A percentile compares a stretch with the other conserved stretches of the same genome.
phyloP scores from a whole-genome alignment of 2,888 invertebrate genomes.

The Rhyacophila evoluta region DNA sequence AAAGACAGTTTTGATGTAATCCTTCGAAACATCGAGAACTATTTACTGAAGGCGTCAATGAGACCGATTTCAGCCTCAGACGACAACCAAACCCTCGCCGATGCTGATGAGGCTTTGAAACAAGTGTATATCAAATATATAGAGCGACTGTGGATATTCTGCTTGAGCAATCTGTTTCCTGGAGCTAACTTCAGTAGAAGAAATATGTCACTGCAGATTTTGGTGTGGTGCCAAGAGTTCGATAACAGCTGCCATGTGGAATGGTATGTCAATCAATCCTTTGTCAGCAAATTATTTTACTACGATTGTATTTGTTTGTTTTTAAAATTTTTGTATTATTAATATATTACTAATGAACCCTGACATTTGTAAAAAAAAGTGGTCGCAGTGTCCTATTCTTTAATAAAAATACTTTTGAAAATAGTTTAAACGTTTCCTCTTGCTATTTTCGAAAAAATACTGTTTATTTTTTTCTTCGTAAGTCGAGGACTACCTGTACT shows the following conservation, averaged over 20 bases:
- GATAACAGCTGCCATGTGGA: slow-evolving; percentile 52
- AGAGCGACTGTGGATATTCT: slow-evolving; percentile 64
- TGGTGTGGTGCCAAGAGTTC: slow-evolving; percentile 62
- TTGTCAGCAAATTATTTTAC: too few species aligned
- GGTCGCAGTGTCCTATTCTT: too few species aligned
- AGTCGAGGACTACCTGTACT: too few species aligned
- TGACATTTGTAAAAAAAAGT: too few species aligned
- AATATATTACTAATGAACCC: too few species aligned
- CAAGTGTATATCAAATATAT: slow-evolving; percentile 57
- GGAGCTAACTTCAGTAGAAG: slow-evolving; percentile 76
- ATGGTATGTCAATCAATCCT: slow-evolving; percentile 34
- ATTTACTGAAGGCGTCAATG: background rate
- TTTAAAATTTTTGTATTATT: too few species aligned
- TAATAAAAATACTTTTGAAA: too few species aligned
- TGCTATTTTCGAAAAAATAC: too few species aligned
- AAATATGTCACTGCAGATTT: slow-evolving; percentile 70
- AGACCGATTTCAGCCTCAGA: background rate
- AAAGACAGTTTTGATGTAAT: slow-evolving; percentile 47
- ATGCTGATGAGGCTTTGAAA: slow-evolving; percentile 46
- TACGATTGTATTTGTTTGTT: too few species aligned
- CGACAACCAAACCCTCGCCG: background rate
- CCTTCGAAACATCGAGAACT: slow-evolving; percentile 37
- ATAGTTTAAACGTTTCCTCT: too few species aligned
- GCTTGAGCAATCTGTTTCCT: slow-evolving; percentile 70
- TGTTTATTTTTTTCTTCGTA: too few species aligned